These are phyloP conservation scores for Macrotrachela quadricornifera DNA, from an alignment of 1,140 invertebrate genomes.

Conservation along the genomic window DNA sequence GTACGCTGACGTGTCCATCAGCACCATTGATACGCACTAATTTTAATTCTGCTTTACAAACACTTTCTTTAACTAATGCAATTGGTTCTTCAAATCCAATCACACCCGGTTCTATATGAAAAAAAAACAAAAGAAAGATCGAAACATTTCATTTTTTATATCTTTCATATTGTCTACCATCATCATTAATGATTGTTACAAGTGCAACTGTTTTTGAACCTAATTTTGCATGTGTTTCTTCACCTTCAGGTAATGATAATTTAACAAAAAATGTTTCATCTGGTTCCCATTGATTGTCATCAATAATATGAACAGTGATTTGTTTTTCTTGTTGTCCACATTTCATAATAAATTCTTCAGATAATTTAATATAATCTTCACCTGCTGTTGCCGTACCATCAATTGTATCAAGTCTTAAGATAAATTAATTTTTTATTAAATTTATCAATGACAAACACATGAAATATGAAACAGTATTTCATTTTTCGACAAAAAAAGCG, in stretches of 20 bases:
- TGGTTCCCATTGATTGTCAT: conserved; percentile 44
- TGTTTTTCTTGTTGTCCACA: conserved; percentile 36
- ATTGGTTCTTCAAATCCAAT: conserved; percentile 39
- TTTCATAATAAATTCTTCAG: conserved; percentile 37
- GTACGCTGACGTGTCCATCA: conserved; percentile 36
- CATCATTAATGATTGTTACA: conserved; percentile 43
- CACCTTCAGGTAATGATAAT: conserved; percentile 10
- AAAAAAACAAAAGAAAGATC: conserved; percentile 11
- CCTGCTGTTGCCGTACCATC: conserved; percentile 39
- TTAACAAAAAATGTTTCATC: conserved; percentile 42
- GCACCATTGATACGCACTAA: conserved; percentile 36
- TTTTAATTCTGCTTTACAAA: conserved; percentile 34
- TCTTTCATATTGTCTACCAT: conserved; percentile 33
- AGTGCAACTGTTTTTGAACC: conserved; percentile 39
- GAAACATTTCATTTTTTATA: too few relatives aligned
- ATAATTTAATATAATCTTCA: conserved; percentile 38
- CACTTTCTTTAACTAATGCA: conserved; percentile 40
- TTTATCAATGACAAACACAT: neutral
- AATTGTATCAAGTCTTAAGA: conserved; percentile 37
- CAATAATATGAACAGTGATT: conserved; percentile 35
- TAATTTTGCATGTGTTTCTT: conserved; percentile 23
- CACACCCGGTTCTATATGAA: conserved; percentile 38
- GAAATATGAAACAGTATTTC: neutral
- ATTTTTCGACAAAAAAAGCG: conserved; percentile 2
- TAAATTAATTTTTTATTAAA: neutral